These are phyloP conservation scores for Hoplostethus mediterraneus DNA, from an alignment of 2,797 vertebrate species.

Conservation along the genomic window DNA sequence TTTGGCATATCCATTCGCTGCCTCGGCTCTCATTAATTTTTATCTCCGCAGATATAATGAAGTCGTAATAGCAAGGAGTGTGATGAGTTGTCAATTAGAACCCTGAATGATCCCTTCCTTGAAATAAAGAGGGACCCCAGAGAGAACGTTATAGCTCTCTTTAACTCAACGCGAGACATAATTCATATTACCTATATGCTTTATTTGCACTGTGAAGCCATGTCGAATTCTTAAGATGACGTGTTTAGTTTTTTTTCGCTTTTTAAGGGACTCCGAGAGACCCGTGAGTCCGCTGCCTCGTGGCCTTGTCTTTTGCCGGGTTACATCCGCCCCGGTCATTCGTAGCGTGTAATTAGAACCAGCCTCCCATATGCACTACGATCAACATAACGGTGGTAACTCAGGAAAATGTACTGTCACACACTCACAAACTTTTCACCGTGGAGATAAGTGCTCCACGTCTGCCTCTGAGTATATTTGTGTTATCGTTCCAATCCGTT, in stretches of 20 bases:
- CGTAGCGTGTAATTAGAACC: conserved; percentile 21
- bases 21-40: conserved; percentile 83
- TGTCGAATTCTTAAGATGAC: not conserved
- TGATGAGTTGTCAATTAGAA: conserved; percentile 83
- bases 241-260: not conserved
- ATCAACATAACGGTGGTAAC: conserved; percentile 60
- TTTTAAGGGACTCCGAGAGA: too few species aligned
- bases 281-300: not conserved
- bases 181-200: conserved; percentile 27
- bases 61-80: conserved; percentile 79
- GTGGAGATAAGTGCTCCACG: conserved; percentile 71
- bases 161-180: conserved; percentile 48
- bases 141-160: conserved; percentile 64
- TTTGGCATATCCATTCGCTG: conserved; percentile 78
- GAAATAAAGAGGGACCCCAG: conserved; percentile 48
- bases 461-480: conserved; percentile 76
- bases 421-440: conserved; percentile 75
- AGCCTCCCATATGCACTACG: conserved; percentile 46
- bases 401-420: conserved; percentile 67
- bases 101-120: conserved; percentile 77
- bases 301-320: conserved; percentile 7
- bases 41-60: conserved; percentile 83
- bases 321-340: not conserved
- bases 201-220: conserved; percentile 25
- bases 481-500: conserved; percentile 76